phyloP scores from a whole-genome alignment of 2,797 vertebrate genomes.

The Sitta carolinensis region DNA sequence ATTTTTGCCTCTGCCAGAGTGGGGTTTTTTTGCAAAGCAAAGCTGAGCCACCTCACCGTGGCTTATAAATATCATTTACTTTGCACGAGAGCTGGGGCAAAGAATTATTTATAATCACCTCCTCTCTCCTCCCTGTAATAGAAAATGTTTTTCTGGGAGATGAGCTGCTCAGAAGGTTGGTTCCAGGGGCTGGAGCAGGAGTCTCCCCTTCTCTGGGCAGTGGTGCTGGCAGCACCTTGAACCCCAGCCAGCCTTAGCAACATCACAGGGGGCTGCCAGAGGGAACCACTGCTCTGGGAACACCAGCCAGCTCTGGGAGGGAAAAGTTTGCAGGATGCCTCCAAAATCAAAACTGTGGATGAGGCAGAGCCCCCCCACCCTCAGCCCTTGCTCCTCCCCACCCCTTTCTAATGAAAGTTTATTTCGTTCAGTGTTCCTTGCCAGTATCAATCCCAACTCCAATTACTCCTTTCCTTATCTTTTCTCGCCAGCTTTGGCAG shows the following conservation, averaged over 20 bases:
- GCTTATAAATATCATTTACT: not conserved
- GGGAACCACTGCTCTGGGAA: not conserved
- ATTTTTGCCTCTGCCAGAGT: not conserved
- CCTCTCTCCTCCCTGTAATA: not conserved
- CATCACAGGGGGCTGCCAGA: not conserved
- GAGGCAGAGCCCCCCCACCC: not conserved
- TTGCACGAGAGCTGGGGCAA: not conserved
- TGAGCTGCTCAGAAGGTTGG: accelerated
- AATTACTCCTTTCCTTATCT: conserved; percentile 62
- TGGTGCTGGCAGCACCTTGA: not conserved
- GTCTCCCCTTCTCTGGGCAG: not conserved
- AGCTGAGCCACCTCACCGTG: not conserved
- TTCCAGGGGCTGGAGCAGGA: not conserved
- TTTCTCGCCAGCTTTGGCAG: conserved; percentile 55
- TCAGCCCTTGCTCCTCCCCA: not conserved
- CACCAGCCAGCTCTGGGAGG: conserved; percentile 45
- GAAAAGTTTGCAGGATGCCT: not conserved
- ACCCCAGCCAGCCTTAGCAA: not conserved
- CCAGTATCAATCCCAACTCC: conserved; percentile 1
- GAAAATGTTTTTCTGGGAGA: not conserved
- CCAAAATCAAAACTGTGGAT: not conserved
- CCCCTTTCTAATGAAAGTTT: not conserved
- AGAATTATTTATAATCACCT: not conserved
- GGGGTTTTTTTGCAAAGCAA: not conserved
- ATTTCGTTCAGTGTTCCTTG: not conserved